A percentile compares a stretch with the other conserved stretches of the same genome.
These are phyloP conservation scores for Thysanoteuthis rhombus DNA, from an alignment of 2,888 invertebrate species.

Conservation along the genomic window DNA sequence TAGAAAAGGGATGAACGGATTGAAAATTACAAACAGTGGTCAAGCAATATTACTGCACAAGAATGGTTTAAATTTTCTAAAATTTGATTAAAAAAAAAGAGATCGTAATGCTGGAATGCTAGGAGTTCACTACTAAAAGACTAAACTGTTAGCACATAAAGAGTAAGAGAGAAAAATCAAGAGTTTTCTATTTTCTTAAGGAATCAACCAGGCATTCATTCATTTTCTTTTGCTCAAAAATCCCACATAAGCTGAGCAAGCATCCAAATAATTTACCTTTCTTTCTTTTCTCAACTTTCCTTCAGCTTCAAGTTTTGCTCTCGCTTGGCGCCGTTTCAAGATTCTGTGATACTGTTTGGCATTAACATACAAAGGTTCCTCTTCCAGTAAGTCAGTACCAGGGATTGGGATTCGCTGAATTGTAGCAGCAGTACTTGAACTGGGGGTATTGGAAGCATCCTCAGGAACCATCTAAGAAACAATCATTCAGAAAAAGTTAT, in stretches of 20 bases:
- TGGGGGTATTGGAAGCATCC: not conserved
- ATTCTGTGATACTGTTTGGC: conserved; percentile 97
- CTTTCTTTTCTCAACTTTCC: conserved; percentile 97
- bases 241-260: not conserved
- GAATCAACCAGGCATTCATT: not conserved
- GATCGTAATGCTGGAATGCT: too few relatives aligned
- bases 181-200: not conserved
- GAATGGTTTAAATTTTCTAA: too few relatives aligned
- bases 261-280: conserved; percentile 73
- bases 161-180: too few relatives aligned
- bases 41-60: too few relatives aligned
- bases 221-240: too few relatives aligned
- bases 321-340: conserved; percentile 89
- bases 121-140: too few relatives aligned
- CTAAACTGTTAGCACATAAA: too few relatives aligned
- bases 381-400: conserved; percentile 71
- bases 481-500: not conserved
- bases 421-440: not conserved
- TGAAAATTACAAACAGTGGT: too few relatives aligned
- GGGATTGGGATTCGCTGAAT: conserved; percentile 39
- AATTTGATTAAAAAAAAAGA: too few relatives aligned
- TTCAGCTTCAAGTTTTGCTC: conserved; percentile 92
- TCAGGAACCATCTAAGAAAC: conserved; percentile 26
- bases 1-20: too few relatives aligned
- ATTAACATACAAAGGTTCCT: conserved; percentile 97